Evolutionary conservation across 1,140 invertebrate genomes (phyloP), one percentile per base, ranked within the genome.

Genomic region (Chrysoperla carnea): DNA sequence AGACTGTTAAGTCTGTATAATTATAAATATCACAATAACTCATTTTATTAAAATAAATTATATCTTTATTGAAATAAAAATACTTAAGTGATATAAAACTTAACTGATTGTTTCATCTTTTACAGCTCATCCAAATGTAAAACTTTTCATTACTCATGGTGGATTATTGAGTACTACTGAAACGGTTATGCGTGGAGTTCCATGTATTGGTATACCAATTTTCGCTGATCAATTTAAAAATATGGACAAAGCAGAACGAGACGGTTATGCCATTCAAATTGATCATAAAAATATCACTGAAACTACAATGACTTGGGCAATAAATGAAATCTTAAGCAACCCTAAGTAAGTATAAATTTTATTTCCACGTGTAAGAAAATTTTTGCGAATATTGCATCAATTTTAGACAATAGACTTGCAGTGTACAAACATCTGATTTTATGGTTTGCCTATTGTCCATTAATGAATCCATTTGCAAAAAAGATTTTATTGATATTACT

Each of bases 101-200:
- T n/a, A n/a, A n/a, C n/a, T n/a, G n/a, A n/a, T n/a, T n/a, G n/a
- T n/a, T n/a, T n/a, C n/a, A n/a, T 23, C 17, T 23, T 23, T 23
- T 23, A 5, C 11, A 52, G 48, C 39, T 15, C 51, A 52, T 45
- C 46, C 48, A 7, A 51, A 51, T 36, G 2, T 43, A 11, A 39
- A 52, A 42, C 37, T 66, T 7, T 72, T 71, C 48, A 57, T 70
- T 6, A 63, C 61, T 28, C 68, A 71, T 43, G 67, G 67, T 36
- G 68, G 68, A 7, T 52, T 61, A 37, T 55, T 64, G 29, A 67
- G 69, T 39, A 49, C 55, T 6, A 58, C 57, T 12, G 69, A 72
- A 47, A 57, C 60, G 0, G 48, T 63, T 1, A 57, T 63, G 40
- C 52, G 57, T 43, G 66, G 61, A 8, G 58, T 67, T 4, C 69